Base-by-base conservation (phyloP, 2,113 vertebrate species). In the Hylia prasina region DNA sequence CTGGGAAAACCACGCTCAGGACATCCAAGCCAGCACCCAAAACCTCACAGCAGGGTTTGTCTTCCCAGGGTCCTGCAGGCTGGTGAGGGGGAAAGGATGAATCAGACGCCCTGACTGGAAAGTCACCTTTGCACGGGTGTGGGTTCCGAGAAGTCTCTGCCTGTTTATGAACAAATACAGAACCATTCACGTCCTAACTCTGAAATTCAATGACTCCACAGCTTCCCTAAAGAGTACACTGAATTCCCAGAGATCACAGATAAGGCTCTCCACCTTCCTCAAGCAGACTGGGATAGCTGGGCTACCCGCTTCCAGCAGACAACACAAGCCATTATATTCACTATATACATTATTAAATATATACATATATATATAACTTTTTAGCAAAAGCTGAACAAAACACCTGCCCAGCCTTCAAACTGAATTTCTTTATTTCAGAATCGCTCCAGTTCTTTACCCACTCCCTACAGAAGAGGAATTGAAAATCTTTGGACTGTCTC, bases 381-480 rank as follows among this genome's bases (percentile, higher is more conserved):
- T 87, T 58, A 90, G 60, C 44, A 73, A 78, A 78, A 73, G 45
- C 61, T 48, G 47, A 79, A 60, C 18, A 85, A 81, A 81, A 54
- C 37, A 77, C 22, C 19, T 9, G 4, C 39, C 42, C 47, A 87
- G 73, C 40, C 3, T 77, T 60, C 25, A 54, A 17, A 53, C 0
- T 9, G 51, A 70, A 66, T 24, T 22, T 50, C n/a, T 66, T 61
- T 20, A 47, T 75, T 92, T 76, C 17, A 12, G 73, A 78, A 93
- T 27, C 30, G 57, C 56, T 76, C 66, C 68, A 33, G 60, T 47
- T 93, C 70, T 93, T 85, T 63, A 85, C 80, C 72, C 75, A 89
- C 33, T 57, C 31, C 53, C 85, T 48, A 37, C 11, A 77, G 47
- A 90, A 58, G 56, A 91, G 92, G 73, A 96, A 81, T 57, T 83